Evolutionary conservation across 2,113 vertebrate genomes (phyloP).

Genomic region (Peromyscus polionotus): DNA sequence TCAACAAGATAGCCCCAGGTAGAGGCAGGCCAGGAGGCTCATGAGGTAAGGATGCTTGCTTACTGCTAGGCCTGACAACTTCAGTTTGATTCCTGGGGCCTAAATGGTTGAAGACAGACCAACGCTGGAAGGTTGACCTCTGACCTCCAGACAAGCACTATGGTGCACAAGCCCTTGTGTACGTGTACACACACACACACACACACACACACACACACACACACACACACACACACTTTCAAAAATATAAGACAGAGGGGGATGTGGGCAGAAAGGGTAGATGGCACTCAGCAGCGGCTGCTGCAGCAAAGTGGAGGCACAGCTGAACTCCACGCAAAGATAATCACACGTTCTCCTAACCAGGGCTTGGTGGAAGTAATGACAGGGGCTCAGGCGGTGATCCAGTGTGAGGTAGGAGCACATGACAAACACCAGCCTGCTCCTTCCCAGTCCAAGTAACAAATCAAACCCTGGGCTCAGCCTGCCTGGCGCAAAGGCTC

Average conservation of each 20-base stretch:
- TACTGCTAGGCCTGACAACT: neutral
- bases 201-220: neutral
- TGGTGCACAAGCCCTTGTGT: neutral
- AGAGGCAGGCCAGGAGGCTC: neutral
- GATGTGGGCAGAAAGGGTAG: constrained; percentile 9
- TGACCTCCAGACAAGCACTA: neutral
- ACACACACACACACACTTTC: neutral
- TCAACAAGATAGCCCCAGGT: neutral
- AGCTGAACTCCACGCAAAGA: constrained; percentile 36
- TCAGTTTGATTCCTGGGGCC: neutral
- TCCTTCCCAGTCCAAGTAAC: constrained; percentile 4
- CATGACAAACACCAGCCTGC: neutral
- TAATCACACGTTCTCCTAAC: constrained; percentile 43
- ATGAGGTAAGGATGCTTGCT: neutral
- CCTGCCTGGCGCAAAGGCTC: neutral
- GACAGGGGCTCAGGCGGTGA: constrained; percentile 55
- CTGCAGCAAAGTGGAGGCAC: neutral
- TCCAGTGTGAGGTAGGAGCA: constrained; percentile 49
- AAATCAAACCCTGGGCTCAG: constrained; percentile 31
- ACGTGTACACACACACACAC: accelerated
- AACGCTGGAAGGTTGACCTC: neutral
- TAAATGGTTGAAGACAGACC: neutral
- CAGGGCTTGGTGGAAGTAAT: constrained; percentile 48
- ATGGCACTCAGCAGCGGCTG: constrained; percentile 25
- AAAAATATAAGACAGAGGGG: neutral